Conservation (phyloP, 2,113 vertebrate species). For the Menura novaehollandiae region DNA sequence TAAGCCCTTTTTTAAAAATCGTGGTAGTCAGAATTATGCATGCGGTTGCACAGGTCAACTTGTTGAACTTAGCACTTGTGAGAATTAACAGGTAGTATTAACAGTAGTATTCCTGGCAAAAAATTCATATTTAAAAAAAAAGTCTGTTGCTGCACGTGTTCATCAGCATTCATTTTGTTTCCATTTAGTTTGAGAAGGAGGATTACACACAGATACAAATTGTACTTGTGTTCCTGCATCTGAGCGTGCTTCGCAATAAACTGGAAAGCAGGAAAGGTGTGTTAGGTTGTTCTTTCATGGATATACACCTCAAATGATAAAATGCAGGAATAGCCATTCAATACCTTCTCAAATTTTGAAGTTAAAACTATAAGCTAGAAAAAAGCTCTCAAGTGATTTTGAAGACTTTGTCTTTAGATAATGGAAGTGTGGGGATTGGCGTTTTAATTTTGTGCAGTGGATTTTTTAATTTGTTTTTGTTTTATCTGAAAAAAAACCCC, state of each 20-base stretch:
- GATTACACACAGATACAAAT: neutral
- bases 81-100: neutral
- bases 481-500: neutral
- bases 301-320: neutral
- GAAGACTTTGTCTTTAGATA: neutral
- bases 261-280: neutral
- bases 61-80: neutral
- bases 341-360: neutral
- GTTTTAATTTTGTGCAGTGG: neutral
- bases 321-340: neutral
- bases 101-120: neutral
- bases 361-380: neutral
- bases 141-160: neutral
- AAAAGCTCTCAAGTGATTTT: neutral
- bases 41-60: neutral
- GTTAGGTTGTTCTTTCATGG: neutral
- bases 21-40: neutral
- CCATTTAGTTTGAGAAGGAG: neutral
- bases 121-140: fast-evolving
- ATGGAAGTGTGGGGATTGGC: neutral
- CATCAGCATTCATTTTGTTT: neutral
- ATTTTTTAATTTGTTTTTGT: neutral
- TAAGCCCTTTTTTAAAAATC: neutral
- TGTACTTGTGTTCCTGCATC: neutral
- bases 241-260: neutral